Percentiles rank a stretch among this genome's conserved stretches.
These are phyloP conservation scores for Tragelaphus imberbis DNA, from an alignment of 2,113 vertebrate species.

Conservation along the genomic window DNA sequence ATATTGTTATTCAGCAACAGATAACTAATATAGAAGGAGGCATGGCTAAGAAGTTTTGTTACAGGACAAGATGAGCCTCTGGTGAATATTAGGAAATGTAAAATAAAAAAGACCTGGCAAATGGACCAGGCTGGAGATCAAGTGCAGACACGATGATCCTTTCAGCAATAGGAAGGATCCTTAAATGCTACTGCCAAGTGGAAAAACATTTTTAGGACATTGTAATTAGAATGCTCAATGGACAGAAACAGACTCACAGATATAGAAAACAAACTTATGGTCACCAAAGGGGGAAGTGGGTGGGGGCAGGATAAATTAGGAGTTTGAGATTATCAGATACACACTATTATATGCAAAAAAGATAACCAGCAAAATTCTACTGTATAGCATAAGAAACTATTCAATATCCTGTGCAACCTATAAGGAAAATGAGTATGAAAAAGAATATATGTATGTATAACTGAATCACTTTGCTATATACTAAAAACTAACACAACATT, in stretches of 20 bases:
- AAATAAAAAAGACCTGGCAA: neutral
- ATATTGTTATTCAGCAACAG: neutral
- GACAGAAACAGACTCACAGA: neutral
- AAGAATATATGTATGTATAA: neutral
- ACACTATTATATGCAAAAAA: neutral
- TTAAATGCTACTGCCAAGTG: neutral
- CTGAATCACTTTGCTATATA: neutral
- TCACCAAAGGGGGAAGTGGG: neutral
- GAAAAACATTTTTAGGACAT: neutral
- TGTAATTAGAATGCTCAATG: neutral
- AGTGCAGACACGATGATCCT: neutral
- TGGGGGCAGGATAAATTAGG: neutral
- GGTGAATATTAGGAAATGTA: neutral
- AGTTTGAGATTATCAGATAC: neutral
- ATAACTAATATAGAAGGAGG: conserved; percentile 7
- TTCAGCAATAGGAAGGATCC: neutral
- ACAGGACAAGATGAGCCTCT: neutral
- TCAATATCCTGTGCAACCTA: neutral
- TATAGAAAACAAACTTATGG: neutral
- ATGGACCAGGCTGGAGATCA: neutral
- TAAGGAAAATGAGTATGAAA: neutral
- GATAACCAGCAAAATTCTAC: neutral
- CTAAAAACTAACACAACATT: neutral
- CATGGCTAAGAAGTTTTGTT: neutral
- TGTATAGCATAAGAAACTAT: neutral